Conservation (phyloP, 2,797 vertebrate species). For the Pelochelys cantorii region DNA sequence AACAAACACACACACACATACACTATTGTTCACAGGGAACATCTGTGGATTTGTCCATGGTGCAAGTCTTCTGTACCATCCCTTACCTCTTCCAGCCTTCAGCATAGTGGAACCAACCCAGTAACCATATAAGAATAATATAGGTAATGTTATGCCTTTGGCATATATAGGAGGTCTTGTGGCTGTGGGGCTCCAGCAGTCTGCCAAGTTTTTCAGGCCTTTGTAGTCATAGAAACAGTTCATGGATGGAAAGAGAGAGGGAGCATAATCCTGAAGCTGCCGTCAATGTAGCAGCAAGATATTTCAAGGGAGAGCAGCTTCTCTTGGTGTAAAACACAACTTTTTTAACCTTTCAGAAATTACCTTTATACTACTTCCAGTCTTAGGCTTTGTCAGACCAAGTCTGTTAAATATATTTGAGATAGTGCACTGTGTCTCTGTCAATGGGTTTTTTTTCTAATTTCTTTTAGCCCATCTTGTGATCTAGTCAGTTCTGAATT, state of each 20-base stretch:
- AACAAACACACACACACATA: background rate
- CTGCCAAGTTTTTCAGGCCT: background rate
- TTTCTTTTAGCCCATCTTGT: fast-evolving
- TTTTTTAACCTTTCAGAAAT: background rate
- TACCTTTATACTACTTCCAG: background rate
- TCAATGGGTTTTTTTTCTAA: background rate
- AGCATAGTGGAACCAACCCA: background rate
- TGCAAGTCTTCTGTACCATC: background rate
- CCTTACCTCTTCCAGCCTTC: background rate
- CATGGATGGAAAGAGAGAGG: background rate
- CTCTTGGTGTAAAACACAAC: background rate
- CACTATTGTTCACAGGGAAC: background rate
- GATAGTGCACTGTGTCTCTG: background rate
- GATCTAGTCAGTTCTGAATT: background rate
- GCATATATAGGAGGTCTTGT: background rate
- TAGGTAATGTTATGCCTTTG: background rate
- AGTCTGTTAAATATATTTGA: background rate
- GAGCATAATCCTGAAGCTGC: background rate
- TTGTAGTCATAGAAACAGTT: background rate
- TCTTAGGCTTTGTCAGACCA: background rate
- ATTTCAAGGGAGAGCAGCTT: background rate
- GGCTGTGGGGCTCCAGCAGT: background rate
- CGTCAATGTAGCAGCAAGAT: background rate
- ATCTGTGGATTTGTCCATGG: background rate
- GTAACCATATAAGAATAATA: background rate